A percentile compares a stretch with the other conserved stretches of the same genome.
Evolutionary conservation across 2,797 vertebrate species (phyloP).

Genomic region (Centroberyx gerrardi): DNA sequence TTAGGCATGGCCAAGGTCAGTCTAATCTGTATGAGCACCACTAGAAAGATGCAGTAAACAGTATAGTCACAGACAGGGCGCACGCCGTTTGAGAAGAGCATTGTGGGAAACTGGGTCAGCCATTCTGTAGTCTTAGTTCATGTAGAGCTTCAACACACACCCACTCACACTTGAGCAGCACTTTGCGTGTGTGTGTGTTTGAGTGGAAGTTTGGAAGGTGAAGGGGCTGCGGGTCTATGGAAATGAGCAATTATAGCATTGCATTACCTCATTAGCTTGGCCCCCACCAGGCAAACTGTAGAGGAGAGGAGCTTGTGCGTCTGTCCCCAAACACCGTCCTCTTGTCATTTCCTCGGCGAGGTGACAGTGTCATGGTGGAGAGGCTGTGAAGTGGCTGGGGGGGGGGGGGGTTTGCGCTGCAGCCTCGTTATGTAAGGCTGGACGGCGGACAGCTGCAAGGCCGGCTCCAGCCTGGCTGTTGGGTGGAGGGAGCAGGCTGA

Average conservation of each 20-base stretch:
- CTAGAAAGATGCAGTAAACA: neutral
- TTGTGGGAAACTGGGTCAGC: constrained; percentile 70
- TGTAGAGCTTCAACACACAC: constrained; percentile 24
- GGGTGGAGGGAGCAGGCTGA: constrained; percentile 32
- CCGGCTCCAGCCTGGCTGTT: constrained; percentile 64
- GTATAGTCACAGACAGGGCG: neutral
- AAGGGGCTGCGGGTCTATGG: constrained; percentile 31
- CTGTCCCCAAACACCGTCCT: constrained; percentile 53
- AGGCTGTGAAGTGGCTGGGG: constrained; percentile 62
- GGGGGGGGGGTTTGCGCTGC: constrained; percentile 56
- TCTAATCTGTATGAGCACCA: neutral
- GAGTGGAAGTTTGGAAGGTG: constrained; percentile 49
- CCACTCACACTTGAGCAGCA: constrained; percentile 36
- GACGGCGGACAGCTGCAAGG: constrained; percentile 75
- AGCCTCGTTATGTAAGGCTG: constrained; percentile 76
- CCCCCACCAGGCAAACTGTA: constrained; percentile 35
- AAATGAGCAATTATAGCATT: constrained; percentile 60
- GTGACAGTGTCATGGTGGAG: constrained; percentile 61
- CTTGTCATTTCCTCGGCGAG: constrained; percentile 55
- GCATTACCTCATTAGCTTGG: constrained; percentile 58
- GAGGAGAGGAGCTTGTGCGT: constrained; percentile 32
- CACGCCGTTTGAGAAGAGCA: constrained; percentile 3
- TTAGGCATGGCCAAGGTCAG: neutral
- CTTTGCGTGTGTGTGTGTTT: constrained; percentile 23
- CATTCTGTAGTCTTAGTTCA: constrained; percentile 45